Conservation (phyloP, 2,797 vertebrate genomes). For the Mus minutoides region DNA sequence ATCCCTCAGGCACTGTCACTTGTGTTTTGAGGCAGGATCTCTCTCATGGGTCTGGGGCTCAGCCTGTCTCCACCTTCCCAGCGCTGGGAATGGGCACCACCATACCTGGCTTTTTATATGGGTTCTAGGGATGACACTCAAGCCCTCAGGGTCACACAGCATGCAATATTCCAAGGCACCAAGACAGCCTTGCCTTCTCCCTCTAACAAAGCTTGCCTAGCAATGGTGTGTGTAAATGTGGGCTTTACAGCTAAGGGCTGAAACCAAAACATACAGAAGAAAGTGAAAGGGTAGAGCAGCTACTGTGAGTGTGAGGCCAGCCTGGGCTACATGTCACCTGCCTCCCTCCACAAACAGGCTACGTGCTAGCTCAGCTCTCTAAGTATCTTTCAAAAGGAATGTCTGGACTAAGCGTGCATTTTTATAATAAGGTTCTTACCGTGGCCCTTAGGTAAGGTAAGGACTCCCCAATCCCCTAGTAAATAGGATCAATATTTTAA, state of each 20-base stretch:
- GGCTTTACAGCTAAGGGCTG: background rate
- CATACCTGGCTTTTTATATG: background rate
- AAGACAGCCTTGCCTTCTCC: background rate
- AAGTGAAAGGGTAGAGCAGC: background rate
- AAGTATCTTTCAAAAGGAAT: background rate
- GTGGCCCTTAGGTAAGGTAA: background rate
- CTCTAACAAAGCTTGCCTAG: background rate
- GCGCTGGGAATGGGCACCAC: background rate
- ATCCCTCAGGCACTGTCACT: background rate
- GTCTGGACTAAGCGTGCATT: background rate
- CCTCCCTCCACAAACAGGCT: background rate
- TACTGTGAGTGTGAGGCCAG: background rate
- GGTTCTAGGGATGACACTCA: background rate
- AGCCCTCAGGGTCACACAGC: background rate
- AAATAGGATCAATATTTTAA: background rate
- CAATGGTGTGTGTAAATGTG: background rate
- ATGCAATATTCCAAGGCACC: background rate
- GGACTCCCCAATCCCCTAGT: too few relatives aligned
- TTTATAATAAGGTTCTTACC: background rate
- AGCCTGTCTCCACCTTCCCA: background rate
- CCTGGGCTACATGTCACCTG: background rate
- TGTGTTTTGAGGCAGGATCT: background rate
- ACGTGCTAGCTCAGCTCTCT: background rate
- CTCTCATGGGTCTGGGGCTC: background rate
- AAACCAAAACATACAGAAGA: too few relatives aligned